Conservation (phyloP, 2,113 vertebrate genomes). For the Eleginops maclovinus region DNA sequence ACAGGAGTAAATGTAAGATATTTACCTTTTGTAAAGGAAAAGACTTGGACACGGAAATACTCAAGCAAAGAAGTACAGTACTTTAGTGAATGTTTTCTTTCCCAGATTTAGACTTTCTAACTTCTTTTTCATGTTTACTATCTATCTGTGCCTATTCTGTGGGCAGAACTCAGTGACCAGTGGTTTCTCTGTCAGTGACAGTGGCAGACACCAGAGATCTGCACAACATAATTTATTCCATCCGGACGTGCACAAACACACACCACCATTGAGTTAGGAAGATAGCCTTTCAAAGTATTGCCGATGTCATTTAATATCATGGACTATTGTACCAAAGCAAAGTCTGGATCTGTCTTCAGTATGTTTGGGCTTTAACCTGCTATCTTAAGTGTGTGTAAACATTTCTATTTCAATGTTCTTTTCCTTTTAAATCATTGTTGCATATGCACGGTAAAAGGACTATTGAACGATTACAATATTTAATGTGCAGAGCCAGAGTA, state of each 20-base stretch:
- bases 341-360: conserved; percentile 19
- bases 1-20: too few relatives aligned
- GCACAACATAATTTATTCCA: conserved; percentile 50
- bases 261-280: conserved; percentile 4
- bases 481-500: too few relatives aligned
- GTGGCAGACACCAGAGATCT: conserved; percentile 49
- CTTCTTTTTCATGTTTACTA: too few relatives aligned
- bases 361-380: background rate
- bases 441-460: too few relatives aligned
- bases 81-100: too few relatives aligned
- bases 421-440: background rate
- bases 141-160: too few relatives aligned
- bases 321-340: background rate
- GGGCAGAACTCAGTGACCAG: background rate
- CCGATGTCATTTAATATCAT: conserved; percentile 35
- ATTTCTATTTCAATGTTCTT: background rate
- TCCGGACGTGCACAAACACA: background rate
- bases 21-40: too few relatives aligned
- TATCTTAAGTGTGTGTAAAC: background rate
- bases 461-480: too few relatives aligned
- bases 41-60: too few relatives aligned
- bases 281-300: conserved; percentile 28
- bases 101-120: too few relatives aligned
- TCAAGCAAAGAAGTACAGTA: too few relatives aligned
- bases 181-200: conserved; percentile 28